phyloP scores from a whole-genome alignment of 2,888 invertebrate species.

The Hydroisotoma schaefferi region DNA sequence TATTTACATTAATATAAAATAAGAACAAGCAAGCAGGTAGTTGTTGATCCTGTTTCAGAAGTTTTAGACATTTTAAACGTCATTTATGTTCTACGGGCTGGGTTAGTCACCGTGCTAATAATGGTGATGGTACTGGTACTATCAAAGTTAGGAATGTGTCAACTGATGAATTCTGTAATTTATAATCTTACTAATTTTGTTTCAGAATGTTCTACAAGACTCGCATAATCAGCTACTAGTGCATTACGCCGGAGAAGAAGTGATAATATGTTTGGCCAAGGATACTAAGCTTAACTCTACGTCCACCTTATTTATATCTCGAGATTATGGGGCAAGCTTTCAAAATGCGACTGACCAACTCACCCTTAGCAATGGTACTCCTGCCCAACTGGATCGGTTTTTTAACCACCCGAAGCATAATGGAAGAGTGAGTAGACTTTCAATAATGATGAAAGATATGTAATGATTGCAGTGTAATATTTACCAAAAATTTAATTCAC shows the following conservation, averaged over 20 bases:
- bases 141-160: background rate
- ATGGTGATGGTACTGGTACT: background rate
- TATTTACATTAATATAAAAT: too few relatives aligned
- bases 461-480: background rate
- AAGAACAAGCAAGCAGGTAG: too few relatives aligned
- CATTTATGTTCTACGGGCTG: too few relatives aligned
- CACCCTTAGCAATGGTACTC: conserved; percentile 57
- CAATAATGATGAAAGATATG: too few relatives aligned
- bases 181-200: too few relatives aligned
- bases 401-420: conserved; percentile 77
- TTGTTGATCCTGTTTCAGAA: too few relatives aligned
- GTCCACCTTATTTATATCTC: conserved; percentile 78
- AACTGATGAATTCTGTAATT: background rate
- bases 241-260: conserved; percentile 87
- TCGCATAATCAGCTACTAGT: conserved; percentile 85
- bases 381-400: conserved; percentile 76
- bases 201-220: conserved; percentile 74
- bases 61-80: too few relatives aligned
- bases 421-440: conserved; percentile 66
- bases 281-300: conserved; percentile 59
- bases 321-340: conserved; percentile 79
- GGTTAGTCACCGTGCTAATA: background rate
- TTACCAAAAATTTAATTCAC: conserved; percentile 1
- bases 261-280: conserved; percentile 79
- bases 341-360: conserved; percentile 69